Conservation (phyloP, 2,113 vertebrate genomes). For the Mystacornis crossleyi region DNA sequence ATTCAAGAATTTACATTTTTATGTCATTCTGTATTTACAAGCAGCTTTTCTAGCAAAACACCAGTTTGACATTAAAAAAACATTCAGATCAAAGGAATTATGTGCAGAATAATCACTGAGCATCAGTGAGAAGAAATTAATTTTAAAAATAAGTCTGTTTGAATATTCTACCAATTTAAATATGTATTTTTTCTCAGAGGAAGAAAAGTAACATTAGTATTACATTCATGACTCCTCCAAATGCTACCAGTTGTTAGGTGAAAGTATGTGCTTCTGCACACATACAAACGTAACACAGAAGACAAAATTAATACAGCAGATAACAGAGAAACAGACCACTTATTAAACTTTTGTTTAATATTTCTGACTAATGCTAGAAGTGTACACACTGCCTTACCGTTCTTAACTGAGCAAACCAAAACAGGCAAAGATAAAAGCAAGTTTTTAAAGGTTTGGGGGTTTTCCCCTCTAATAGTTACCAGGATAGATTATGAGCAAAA, state of each 20-base stretch:
- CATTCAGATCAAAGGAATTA: not conserved
- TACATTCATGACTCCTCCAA: not conserved
- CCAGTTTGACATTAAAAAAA: not conserved
- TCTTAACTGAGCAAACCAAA: not conserved
- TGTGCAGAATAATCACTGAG: not conserved
- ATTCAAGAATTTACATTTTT: constrained; percentile 51
- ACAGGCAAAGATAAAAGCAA: not conserved
- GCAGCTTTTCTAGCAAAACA: constrained; percentile 34
- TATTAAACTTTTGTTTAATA: not conserved
- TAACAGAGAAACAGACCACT: not conserved
- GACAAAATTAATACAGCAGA: not conserved
- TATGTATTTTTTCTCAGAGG: not conserved
- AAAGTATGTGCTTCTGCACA: not conserved
- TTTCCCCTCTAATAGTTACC: not conserved
- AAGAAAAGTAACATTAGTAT: not conserved
- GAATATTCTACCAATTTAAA: not conserved
- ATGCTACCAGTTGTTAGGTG: not conserved
- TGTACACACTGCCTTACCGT: not conserved
- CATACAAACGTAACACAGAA: not conserved
- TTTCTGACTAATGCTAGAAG: not conserved
- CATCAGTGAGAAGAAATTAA: not conserved
- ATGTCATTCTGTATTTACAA: constrained; percentile 37
- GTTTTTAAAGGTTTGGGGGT: not conserved
- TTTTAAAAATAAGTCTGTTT: not conserved
- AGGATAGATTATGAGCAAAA: not conserved